phyloP scores from a whole-genome alignment of 2,797 vertebrate species.

The Chelidonichthys spinosus region DNA sequence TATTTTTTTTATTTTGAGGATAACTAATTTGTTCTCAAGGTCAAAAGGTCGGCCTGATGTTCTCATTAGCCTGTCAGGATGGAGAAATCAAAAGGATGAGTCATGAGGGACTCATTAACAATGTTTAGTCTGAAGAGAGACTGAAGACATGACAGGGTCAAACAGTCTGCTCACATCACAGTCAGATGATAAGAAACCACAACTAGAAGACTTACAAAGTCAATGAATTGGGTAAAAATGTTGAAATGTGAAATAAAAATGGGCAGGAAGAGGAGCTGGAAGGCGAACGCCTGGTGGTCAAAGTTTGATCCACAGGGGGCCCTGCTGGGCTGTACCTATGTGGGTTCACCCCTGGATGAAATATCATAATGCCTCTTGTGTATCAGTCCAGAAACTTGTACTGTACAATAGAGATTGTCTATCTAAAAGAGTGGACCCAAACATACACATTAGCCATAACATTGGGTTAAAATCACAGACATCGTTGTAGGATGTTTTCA shows the following conservation, averaged over 20 bases:
- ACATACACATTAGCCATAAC: neutral
- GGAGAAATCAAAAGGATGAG: constrained; percentile 57
- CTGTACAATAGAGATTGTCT: neutral
- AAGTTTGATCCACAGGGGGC: constrained; percentile 5
- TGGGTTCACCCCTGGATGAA: neutral
- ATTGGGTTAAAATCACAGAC: neutral
- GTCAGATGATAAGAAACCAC: constrained; percentile 45
- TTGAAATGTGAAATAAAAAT: neutral
- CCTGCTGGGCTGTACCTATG: neutral
- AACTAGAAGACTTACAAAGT: constrained; percentile 12
- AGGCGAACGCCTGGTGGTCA: constrained; percentile 22
- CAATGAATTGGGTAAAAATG: neutral
- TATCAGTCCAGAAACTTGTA: neutral
- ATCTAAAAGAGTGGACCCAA: neutral
- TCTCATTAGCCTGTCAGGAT: constrained; percentile 40
- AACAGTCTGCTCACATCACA: constrained; percentile 55
- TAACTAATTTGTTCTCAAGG: constrained; percentile 23
- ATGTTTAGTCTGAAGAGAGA: constrained; percentile 58
- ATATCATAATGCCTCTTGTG: constrained; percentile 1
- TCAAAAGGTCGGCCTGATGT: constrained; percentile 36
- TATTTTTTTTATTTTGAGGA: no score
- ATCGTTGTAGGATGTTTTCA: neutral
- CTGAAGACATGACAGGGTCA: constrained; percentile 48
- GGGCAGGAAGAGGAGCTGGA: neutral
- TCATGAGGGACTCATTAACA: constrained; percentile 74